Base-by-base conservation (phyloP, 2,888 invertebrate genomes). In the Netelia inedita region DNA sequence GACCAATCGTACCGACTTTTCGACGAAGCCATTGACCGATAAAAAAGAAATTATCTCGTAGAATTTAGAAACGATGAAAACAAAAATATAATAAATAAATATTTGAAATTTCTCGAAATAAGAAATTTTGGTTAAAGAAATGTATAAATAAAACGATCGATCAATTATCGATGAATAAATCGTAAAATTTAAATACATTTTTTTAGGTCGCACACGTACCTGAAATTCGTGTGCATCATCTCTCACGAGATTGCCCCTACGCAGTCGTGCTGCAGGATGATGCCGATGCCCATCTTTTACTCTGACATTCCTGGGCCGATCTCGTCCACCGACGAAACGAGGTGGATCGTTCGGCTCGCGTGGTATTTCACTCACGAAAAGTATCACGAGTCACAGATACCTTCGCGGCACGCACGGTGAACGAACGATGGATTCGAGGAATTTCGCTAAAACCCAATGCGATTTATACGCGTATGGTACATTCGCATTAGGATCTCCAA, bases 331-430 rank as follows among this genome's bases (percentile, higher is more conserved):
- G 63, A 69, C 16, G 59, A 81, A 81, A 81, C 81, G 75, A 69
- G 69, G 61, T 75, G 68, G 46, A 46, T 46, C 74, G 35, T 50
- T 35, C 68, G 50, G 63, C 63, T 69, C 69, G 61, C 68, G 61
- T 63, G 50, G 63, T 81, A 81, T 75, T 81, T 63, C 69, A 63
- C 81, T 81, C 69, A 63, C 63, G 69, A 55, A 81, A 81, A 81
- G 74, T 75, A 81, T 81, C 74, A 69, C 81, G 69, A 69, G 74
- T 75, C 75, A 74, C 74, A 74, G 46, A 79, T 71, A 74, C 23
- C 50, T 57, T 46, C 28, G 8, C 46, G 16, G 21, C 11, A 59
- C 21, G 9, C 59, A 66, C 57, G 28, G 35, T 50, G 41, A 8
- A 69, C 35, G 61, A 59, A 23, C 28, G 55, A 75, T 68, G 53